Conservation (phyloP, 2,888 invertebrate species). For the Terebella lapidaria region DNA sequence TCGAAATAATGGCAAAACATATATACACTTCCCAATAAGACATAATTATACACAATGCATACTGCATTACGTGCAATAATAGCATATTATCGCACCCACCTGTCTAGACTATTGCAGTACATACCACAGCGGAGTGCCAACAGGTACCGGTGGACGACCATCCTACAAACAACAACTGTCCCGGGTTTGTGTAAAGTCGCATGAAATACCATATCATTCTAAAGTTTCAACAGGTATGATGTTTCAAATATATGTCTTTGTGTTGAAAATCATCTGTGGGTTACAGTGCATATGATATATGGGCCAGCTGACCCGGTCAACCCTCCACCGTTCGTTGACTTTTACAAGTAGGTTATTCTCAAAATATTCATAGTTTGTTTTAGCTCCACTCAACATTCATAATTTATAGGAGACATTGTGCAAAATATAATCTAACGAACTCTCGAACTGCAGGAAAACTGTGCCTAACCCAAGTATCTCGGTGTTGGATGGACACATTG, state of each 20-base stretch:
- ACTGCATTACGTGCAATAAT: no score
- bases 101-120: neutral
- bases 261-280: no score
- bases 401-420: neutral
- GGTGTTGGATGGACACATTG: neutral
- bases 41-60: no score
- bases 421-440: no score
- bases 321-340: neutral
- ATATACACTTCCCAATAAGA: no score
- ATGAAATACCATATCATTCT: no score
- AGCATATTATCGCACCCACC: no score
- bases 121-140: neutral
- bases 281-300: slow-evolving; percentile 1
- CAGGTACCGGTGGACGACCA: slow-evolving; percentile 38
- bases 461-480: neutral
- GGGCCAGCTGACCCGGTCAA: slow-evolving; percentile 1
- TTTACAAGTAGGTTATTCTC: neutral
- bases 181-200: slow-evolving; percentile 27
- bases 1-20: no score
- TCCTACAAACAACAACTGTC: slow-evolving; percentile 32
- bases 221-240: no score
- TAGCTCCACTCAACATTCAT: neutral
- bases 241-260: no score
- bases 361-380: neutral
- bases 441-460: neutral